phyloP scores from a whole-genome alignment of 1,140 invertebrate genomes.

The Argopecten irradians region DNA sequence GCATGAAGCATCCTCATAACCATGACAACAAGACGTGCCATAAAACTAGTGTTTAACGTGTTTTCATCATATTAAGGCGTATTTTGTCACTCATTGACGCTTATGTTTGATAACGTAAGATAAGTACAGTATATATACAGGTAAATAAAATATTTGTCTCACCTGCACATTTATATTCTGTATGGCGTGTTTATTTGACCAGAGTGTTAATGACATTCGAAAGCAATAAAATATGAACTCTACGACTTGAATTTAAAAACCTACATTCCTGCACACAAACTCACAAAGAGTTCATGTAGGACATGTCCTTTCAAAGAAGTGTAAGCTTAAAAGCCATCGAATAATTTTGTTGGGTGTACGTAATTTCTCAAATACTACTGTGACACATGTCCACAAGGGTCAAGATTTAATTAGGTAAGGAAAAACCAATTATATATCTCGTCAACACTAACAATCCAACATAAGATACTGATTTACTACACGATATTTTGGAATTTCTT shows the following conservation, averaged over 20 bases:
- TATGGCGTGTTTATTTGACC: neutral
- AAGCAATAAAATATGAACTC: neutral
- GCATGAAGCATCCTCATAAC: too few species aligned
- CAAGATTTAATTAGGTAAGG: neutral
- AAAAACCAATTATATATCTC: neutral
- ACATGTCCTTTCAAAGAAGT: neutral
- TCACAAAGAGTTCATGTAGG: neutral
- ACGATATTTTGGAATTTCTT: neutral
- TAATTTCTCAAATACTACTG: neutral
- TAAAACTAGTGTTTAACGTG: too few species aligned
- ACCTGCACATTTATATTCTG: neutral
- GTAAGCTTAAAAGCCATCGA: neutral
- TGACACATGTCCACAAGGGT: neutral
- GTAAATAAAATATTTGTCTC: too few species aligned
- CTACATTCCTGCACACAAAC: neutral
- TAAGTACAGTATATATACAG: too few species aligned
- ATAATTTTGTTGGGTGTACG: neutral
- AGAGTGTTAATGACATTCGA: neutral
- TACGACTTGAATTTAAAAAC: neutral
- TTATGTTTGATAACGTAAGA: too few species aligned
- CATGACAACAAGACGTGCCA: too few species aligned
- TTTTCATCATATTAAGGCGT: too few species aligned
- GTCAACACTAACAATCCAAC: neutral
- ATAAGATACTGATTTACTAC: neutral
- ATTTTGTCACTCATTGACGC: too few species aligned